Evolutionary conservation across 2,113 vertebrate species (phyloP).

Genomic region (Tympanuchus pallidicinctus): DNA sequence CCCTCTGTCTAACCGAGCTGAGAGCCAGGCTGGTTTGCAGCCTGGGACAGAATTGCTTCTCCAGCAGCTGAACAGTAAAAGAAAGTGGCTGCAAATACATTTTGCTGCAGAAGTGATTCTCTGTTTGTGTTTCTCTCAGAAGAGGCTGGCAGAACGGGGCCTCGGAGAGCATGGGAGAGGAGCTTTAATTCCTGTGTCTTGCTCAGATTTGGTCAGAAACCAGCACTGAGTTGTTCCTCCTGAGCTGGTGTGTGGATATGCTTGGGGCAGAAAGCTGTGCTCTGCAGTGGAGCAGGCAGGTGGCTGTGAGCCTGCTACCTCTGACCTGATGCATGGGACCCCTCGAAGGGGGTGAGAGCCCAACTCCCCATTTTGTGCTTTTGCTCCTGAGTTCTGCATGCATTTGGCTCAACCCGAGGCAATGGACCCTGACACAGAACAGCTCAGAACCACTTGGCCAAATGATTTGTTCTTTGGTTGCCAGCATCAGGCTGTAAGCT

Average conservation of each 20-base stretch:
- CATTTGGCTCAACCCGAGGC: neutral
- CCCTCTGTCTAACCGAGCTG: neutral
- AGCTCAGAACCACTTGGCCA: neutral
- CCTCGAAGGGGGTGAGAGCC: neutral
- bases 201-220: neutral
- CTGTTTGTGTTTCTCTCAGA: neutral
- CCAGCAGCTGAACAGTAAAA: neutral
- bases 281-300: fast-evolving
- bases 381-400: neutral
- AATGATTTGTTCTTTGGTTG: neutral
- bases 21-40: neutral
- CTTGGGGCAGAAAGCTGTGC: neutral
- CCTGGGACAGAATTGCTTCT: neutral
- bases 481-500: neutral
- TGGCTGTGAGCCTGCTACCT: neutral
- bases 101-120: neutral
- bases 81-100: neutral
- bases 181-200: neutral
- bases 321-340: neutral
- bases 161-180: neutral
- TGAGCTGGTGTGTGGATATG: neutral
- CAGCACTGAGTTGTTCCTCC: fast-evolving
- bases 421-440: neutral
- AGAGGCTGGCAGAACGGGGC: neutral
- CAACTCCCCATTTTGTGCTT: neutral